Evolutionary conservation across 2,113 vertebrate genomes (phyloP).

Genomic region (Nibea albiflora): DNA sequence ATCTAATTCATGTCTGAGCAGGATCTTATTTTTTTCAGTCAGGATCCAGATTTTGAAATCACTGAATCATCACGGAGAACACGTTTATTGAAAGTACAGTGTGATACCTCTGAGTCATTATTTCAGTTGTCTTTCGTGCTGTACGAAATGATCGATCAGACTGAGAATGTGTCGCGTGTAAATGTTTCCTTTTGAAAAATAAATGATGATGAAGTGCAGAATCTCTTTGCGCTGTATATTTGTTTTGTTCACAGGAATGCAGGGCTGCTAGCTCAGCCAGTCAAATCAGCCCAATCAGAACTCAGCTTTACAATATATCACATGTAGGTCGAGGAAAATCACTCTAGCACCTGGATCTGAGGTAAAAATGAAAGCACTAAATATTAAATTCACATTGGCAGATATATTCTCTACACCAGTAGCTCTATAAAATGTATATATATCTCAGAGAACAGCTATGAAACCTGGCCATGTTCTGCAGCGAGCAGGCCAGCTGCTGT

Average conservation of each 20-base stretch:
- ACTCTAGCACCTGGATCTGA: too few species aligned
- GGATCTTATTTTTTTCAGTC: neutral
- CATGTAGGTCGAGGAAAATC: too few species aligned
- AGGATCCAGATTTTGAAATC: neutral
- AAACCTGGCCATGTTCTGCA: neutral
- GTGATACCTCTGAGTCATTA: neutral
- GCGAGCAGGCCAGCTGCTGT: neutral
- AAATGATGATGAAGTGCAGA: neutral
- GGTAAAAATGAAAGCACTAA: too few species aligned
- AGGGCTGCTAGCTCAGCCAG: neutral
- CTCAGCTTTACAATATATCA: too few species aligned
- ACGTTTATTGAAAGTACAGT: neutral
- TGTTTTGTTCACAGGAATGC: neutral
- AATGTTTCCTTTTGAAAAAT: neutral
- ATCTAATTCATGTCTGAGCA: neutral
- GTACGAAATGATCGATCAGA: neutral
- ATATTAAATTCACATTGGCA: too few species aligned
- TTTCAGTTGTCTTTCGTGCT: neutral
- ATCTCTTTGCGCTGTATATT: neutral
- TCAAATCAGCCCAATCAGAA: too few species aligned
- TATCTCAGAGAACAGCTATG: neutral
- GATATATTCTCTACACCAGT: neutral
- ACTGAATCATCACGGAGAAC: neutral
- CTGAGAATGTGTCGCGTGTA: neutral
- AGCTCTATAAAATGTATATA: neutral